These are phyloP conservation scores for Chamaea fasciata DNA, from an alignment of 2,113 vertebrate species.

Conservation along the genomic window DNA sequence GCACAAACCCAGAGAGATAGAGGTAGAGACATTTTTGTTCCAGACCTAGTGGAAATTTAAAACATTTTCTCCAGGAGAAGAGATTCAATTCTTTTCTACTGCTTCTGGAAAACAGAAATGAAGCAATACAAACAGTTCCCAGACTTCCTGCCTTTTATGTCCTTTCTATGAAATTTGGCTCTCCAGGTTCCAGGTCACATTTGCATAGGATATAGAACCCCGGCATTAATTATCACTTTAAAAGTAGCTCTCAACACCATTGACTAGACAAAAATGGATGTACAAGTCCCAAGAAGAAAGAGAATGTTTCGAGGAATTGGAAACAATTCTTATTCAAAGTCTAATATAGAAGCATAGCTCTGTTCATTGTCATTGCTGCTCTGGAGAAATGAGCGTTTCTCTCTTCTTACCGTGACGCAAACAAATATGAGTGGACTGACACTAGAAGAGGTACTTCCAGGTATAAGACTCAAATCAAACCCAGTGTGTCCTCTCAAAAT, in stretches of 20 bases:
- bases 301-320: not conserved
- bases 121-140: not conserved
- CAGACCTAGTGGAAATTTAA: not conserved
- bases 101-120: not conserved
- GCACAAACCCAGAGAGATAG: not conserved
- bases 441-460: not conserved
- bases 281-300: not conserved
- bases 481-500: not conserved
- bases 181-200: not conserved
- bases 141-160: not conserved
- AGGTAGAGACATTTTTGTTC: not conserved
- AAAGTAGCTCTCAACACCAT: not conserved
- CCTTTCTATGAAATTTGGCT: not conserved
- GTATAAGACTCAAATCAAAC: not conserved
- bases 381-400: not conserved
- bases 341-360: not conserved
- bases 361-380: not conserved
- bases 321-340: slow-evolving; percentile 5
- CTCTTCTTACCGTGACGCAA: not conserved
- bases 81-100: not conserved
- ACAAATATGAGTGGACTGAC: not conserved
- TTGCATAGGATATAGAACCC: not conserved
- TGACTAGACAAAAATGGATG: not conserved
- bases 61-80: not conserved
- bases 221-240: not conserved